Base-by-base conservation (phyloP, 2,888 invertebrate genomes). In the Dysmachus trigonus region DNA sequence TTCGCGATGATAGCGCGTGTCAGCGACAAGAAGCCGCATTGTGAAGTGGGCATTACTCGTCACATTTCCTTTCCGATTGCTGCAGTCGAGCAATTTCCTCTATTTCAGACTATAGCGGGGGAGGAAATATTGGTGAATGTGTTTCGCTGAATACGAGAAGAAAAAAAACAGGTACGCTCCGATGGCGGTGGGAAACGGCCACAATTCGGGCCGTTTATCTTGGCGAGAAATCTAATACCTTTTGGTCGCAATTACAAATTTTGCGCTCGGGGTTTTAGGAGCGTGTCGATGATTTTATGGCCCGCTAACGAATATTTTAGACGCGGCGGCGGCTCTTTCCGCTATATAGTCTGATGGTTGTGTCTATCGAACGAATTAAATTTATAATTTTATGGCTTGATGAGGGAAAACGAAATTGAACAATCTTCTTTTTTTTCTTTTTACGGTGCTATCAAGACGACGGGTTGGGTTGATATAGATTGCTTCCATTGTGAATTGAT, bases 41-140 rank as follows among this genome's bases (percentile, higher is more conserved):
- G n/a, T n/a, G 18, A 62, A 62, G 62, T 62, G 62, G 62, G 27
- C 62, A 27, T 62, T 62, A 62, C 62, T 62, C 18, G 27, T 27
- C 73, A 73, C 73, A 73, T 73, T 73, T 73, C 73, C 73, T 35
- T 35, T 35, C 73, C 31, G 73, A 18, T 73, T 33, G 73, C 73
- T 31, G 73, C 73, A 35, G 35, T 33, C 35, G 7, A n/a, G 73
- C 73, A 35, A 73, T 73, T 73, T 73, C 73, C 73, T 73, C 62
- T 27, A 22, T 15, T 62, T 62, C 3, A 22, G 10, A 2, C n/a
- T n/a, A n/a, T 22, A 27, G 22, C 62, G 62, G 22, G 62, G 22
- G 62, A n/a, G 62, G 62, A 8, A n/a, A n/a, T n/a, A n/a, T 3
- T 18, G 18, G 3, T 18, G 51, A 15, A 22, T 8, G 53, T 1